These are phyloP conservation scores for Sarcophaga rosellei DNA, from an alignment of 2,888 invertebrate species.

Conservation along the genomic window DNA sequence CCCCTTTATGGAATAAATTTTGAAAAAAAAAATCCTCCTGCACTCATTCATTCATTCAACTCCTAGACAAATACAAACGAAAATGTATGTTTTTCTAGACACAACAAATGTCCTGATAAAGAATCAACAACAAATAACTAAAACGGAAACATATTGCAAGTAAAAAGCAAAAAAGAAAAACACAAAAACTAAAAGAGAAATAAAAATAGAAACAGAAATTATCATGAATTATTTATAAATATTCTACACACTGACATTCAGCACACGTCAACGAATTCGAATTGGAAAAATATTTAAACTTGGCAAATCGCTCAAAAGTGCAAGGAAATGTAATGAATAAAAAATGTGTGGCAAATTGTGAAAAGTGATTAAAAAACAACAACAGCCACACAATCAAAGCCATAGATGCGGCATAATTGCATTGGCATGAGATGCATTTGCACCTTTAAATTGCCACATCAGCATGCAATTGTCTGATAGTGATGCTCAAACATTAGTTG, in stretches of 20 bases:
- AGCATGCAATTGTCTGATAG: slow-evolving; percentile 37
- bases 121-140: too few relatives aligned
- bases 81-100: slow-evolving; percentile 7
- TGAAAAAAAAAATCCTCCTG: too few relatives aligned
- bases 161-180: too few relatives aligned
- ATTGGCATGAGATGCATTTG: slow-evolving; percentile 23
- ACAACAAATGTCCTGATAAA: background rate
- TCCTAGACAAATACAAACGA: background rate
- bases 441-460: background rate
- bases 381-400: background rate
- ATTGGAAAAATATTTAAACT: too few relatives aligned
- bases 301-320: too few relatives aligned
- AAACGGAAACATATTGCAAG: too few relatives aligned
- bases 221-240: background rate
- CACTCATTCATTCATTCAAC: background rate
- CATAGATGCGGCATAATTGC: background rate
- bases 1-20: too few relatives aligned
- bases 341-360: too few relatives aligned
- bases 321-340: too few relatives aligned
- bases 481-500: slow-evolving; percentile 53
- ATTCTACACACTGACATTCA: background rate
- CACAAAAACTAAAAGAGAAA: too few relatives aligned
- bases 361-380: too few relatives aligned
- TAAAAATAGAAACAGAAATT: background rate
- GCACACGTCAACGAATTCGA: too few relatives aligned